These are phyloP conservation scores for Enteromius radiatus DNA, from an alignment of 2,797 vertebrate genomes.

Conservation along the genomic window DNA sequence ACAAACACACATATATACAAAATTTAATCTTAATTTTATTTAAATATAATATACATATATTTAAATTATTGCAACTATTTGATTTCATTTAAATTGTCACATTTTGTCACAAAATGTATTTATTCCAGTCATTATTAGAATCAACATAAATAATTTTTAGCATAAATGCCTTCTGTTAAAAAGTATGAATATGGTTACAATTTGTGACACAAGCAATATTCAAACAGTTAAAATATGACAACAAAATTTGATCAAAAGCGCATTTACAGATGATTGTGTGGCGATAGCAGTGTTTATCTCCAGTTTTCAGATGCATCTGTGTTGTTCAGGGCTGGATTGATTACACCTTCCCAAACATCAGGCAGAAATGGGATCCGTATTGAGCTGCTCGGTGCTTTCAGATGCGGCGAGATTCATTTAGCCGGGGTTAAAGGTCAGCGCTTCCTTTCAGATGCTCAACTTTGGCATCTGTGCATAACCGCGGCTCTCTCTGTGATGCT, in stretches of 20 bases:
- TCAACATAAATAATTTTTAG: background rate
- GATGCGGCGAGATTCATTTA: constrained; percentile 25
- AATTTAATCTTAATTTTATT: too few species aligned
- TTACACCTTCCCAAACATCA: background rate
- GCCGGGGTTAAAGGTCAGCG: constrained; percentile 49
- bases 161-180: background rate
- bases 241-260: background rate
- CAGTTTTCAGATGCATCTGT: background rate
- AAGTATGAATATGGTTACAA: background rate
- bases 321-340: background rate
- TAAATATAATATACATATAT: too few species aligned
- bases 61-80: background rate
- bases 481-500: background rate
- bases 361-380: constrained; percentile 12
- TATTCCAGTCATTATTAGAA: background rate
- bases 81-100: background rate
- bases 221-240: background rate
- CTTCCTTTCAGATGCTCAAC: constrained; percentile 49
- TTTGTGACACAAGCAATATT: background rate
- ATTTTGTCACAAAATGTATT: background rate
- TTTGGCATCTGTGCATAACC: constrained; percentile 53
- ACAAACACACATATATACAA: too few species aligned
- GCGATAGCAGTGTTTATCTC: constrained; percentile 18
- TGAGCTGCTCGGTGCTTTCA: constrained; percentile 23
- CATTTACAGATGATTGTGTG: background rate